A percentile compares a stretch with the other conserved stretches of the same genome.
phyloP scores from a whole-genome alignment of 2,113 vertebrate species.

The Poicephalus gulielmi region DNA sequence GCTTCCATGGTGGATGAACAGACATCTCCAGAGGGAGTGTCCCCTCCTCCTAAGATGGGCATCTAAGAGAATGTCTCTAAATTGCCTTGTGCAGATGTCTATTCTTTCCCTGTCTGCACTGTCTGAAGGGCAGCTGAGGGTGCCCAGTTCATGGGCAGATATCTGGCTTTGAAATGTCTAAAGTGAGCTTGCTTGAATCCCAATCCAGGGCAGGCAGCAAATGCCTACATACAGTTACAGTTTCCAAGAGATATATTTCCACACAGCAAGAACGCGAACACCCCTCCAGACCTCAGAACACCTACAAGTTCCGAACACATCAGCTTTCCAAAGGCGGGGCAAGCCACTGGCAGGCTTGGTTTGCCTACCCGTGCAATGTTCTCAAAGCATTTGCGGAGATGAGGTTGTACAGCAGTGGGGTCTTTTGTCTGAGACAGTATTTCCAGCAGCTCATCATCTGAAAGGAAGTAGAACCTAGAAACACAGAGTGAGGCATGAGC shows the following conservation, averaged over 20 bases:
- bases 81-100: not conserved
- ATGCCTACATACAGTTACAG: not conserved
- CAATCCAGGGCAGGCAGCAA: not conserved
- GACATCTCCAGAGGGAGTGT: not conserved
- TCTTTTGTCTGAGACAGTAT: slow-evolving; percentile 92
- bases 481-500: not conserved
- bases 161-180: not conserved
- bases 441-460: slow-evolving; percentile 91
- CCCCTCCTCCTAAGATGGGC: not conserved
- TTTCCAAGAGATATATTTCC: not conserved
- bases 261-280: not conserved
- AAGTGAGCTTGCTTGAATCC: not conserved
- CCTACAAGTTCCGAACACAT: not conserved
- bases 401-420: slow-evolving; percentile 89
- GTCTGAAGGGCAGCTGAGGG: not conserved
- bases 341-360: not conserved
- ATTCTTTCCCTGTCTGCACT: not conserved
- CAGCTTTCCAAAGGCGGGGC: not conserved
- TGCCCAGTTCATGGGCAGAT: not conserved
- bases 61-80: not conserved
- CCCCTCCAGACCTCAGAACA: not conserved
- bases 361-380: slow-evolving; percentile 83
- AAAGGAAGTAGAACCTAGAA: slow-evolving; percentile 93
- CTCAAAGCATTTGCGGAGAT: slow-evolving; percentile 92
- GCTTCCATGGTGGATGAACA: not conserved